A percentile compares a stretch with the other conserved stretches of the same genome.
Conservation (phyloP, 2,113 vertebrate species). For the Macquaria australasica region DNA sequence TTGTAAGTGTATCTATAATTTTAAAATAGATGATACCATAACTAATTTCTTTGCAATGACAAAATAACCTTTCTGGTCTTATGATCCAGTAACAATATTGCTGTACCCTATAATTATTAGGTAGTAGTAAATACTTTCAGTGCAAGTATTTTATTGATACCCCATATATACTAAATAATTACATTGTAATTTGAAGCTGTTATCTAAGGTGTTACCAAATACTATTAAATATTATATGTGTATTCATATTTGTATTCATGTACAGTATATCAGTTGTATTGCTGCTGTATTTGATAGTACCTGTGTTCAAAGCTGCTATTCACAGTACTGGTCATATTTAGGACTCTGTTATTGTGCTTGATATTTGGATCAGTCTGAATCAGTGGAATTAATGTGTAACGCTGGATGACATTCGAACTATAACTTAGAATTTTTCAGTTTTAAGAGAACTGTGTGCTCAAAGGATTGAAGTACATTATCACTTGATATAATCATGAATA, state of each 20-base stretch:
- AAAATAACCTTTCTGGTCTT: neutral
- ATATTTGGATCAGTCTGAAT: conserved; percentile 36
- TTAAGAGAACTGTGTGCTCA: conserved; percentile 7
- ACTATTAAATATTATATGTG: neutral
- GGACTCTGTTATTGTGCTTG: conserved; percentile 24
- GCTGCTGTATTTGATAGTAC: neutral
- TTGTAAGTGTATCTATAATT: neutral
- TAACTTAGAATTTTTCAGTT: conserved; percentile 26
- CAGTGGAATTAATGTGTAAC: conserved; percentile 39
- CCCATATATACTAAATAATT: neutral
- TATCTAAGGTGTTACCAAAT: neutral
- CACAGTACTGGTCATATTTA: conserved; percentile 26
- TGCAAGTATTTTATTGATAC: neutral
- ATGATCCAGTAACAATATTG: neutral
- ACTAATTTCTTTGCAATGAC: neutral
- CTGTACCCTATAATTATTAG: neutral
- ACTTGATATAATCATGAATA: conserved; percentile 31
- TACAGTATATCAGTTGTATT: neutral
- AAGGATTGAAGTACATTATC: conserved; percentile 16
- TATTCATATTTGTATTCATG: neutral
- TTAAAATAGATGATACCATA: too few relatives aligned
- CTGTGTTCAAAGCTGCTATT: conserved; percentile 13
- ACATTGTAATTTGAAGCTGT: neutral
- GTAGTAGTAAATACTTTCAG: neutral
- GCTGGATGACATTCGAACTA: conserved; percentile 45